Percentiles rank a stretch among this genome's conserved stretches.
phyloP scores from a whole-genome alignment of 2,797 vertebrate genomes.

The Graptemys geographica region DNA sequence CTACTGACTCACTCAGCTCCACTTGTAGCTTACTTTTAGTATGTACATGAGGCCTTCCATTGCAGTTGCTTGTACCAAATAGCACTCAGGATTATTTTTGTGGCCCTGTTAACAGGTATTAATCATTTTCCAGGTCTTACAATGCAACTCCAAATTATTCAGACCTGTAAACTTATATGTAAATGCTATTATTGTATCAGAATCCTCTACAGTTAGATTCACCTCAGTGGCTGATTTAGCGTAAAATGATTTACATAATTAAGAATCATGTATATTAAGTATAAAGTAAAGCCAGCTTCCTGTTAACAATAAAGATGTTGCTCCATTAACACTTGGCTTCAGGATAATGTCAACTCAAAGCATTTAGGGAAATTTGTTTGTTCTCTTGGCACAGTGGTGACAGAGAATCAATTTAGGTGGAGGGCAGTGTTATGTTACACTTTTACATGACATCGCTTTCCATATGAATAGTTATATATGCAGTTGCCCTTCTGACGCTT shows the following conservation, averaged over 20 bases:
- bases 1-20: neutral
- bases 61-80: neutral
- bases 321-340: neutral
- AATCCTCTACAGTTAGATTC: neutral
- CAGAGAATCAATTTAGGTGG: neutral
- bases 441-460: neutral
- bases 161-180: neutral
- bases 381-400: fast-evolving
- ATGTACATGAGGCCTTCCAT: fast-evolving
- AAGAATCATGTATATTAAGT: neutral
- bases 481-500: neutral
- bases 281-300: neutral
- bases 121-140: neutral
- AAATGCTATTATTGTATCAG: neutral
- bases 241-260: neutral
- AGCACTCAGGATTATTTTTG: neutral
- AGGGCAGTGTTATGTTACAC: neutral
- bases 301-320: neutral
- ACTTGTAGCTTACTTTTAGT: neutral
- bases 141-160: neutral
- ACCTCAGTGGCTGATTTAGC: neutral
- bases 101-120: neutral
- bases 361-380: neutral
- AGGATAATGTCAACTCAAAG: slow-evolving; percentile 6
- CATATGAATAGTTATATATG: neutral